A percentile compares a stretch with the other conserved stretches of the same genome.
phyloP scores from a whole-genome alignment of 2,113 vertebrate species.

The Lophotis ruficrista region DNA sequence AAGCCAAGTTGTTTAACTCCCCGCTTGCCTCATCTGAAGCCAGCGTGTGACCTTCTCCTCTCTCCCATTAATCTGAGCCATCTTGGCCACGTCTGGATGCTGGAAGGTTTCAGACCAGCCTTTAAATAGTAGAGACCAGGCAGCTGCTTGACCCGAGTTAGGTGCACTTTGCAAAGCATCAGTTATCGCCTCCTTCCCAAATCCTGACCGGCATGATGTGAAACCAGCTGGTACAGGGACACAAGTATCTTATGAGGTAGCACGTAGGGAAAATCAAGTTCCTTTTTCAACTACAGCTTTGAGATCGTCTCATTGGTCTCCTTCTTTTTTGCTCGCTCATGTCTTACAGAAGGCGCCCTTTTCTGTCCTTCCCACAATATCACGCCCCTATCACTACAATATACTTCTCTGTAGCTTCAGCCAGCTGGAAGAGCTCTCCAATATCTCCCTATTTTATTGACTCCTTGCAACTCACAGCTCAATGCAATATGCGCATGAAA shows the following conservation, averaged over 20 bases:
- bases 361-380: background rate
- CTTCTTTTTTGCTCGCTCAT: background rate
- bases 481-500: background rate
- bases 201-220: background rate
- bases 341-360: background rate
- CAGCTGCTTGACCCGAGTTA: background rate
- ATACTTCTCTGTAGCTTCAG: background rate
- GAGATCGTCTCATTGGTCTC: background rate
- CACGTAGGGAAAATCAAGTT: background rate
- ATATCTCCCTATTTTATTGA: fast-evolving
- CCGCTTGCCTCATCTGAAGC: background rate
- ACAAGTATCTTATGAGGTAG: background rate
- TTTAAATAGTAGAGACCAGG: background rate
- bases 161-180: background rate
- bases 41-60: background rate
- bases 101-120: background rate
- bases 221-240: background rate
- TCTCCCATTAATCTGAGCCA: background rate
- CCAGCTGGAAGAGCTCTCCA: background rate
- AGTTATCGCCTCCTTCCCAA: background rate
- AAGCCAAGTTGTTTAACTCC: background rate
- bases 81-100: fast-evolving
- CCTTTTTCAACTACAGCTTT: background rate
- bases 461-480: background rate
- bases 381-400: background rate